Base-by-base conservation (phyloP, 2,888 invertebrate genomes). In the Eutolmus rufibarbis region DNA sequence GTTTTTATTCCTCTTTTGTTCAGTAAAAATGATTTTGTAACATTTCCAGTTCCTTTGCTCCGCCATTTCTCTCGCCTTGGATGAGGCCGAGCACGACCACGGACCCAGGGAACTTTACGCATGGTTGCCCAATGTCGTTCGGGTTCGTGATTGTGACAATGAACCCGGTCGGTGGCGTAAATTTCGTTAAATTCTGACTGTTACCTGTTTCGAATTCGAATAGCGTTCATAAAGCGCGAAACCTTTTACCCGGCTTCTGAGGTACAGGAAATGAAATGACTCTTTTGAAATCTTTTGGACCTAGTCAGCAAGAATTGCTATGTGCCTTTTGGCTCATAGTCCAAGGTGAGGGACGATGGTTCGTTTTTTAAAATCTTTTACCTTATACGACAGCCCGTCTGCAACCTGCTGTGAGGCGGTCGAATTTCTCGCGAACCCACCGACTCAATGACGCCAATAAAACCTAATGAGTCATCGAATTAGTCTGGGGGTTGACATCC, bases 141-240 rank as follows among this genome's bases (percentile, higher is more conserved):
- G 40, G 34, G 34, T 19, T 76, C 1, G 34, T 40, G 76, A 76
- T 34, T 76, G 40, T 16, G 76, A 76, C 76, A 76, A 76, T 34
- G 40, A 76, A 76, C 40, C 34, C 76, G n/a, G 66, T 23, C 7
- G 28, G 4, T 28, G 66, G 37, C 12, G 40, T 34, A 34, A 74
- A 76, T 76, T 76, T 76, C 40, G 37, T 34, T 40, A 76, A 76
- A 40, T 8, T 76, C 74, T 37, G 19, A 34, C 40, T 76, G 76
- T 76, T 76, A 76, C 76, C 76, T 76, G 76, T 76, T 76, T 76
- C 76, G 76, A 76, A 76, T 76, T 76, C 19, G 76, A 76, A 76
- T n/a, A 76, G 40, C 34, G 76, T 34, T 37, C 40, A 76, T 76
- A 76, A 76, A 76, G 31, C 40, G 66, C 19, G 23, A 51, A 66